Evolutionary conservation across 1,140 invertebrate species (phyloP).

Genomic region (Orchesella cincta): DNA sequence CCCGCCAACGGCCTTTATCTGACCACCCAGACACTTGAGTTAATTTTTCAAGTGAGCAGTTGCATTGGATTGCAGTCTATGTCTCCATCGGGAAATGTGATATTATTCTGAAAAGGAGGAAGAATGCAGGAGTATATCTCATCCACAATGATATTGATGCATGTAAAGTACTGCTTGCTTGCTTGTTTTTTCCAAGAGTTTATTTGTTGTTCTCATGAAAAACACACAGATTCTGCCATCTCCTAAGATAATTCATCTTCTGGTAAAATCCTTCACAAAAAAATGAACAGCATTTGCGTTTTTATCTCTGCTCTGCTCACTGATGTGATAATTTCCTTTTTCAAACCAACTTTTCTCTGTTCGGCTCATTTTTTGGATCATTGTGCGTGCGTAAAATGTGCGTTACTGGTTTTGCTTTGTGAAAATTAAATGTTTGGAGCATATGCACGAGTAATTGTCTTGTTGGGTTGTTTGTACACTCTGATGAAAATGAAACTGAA

Average conservation of each 20-base stretch:
- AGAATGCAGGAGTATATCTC: background rate
- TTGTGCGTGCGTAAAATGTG: background rate
- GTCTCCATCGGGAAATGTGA: slow-evolving; percentile 18
- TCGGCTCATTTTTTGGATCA: background rate
- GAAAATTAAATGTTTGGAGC: background rate
- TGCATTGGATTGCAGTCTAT: background rate
- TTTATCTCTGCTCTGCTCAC: background rate
- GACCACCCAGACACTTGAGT: slow-evolving; percentile 11
- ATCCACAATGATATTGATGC: background rate
- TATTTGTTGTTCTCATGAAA: background rate
- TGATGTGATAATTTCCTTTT: slow-evolving; percentile 25
- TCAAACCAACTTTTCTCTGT: background rate
- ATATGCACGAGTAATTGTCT: background rate
- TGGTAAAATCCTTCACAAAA: background rate
- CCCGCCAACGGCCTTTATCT: background rate
- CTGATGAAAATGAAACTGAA: slow-evolving; percentile 26
- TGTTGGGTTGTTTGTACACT: too few species aligned
- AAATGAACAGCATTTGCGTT: background rate
- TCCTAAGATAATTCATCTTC: slow-evolving; percentile 18
- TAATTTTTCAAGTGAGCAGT: slow-evolving; percentile 3
- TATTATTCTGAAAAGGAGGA: slow-evolving; percentile 18
- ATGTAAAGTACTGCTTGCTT: background rate
- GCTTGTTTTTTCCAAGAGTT: background rate
- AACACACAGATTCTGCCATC: background rate
- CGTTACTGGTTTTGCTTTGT: background rate